Base-by-base conservation (phyloP, 1,140 invertebrate species). In the Diachasma alloeum region DNA sequence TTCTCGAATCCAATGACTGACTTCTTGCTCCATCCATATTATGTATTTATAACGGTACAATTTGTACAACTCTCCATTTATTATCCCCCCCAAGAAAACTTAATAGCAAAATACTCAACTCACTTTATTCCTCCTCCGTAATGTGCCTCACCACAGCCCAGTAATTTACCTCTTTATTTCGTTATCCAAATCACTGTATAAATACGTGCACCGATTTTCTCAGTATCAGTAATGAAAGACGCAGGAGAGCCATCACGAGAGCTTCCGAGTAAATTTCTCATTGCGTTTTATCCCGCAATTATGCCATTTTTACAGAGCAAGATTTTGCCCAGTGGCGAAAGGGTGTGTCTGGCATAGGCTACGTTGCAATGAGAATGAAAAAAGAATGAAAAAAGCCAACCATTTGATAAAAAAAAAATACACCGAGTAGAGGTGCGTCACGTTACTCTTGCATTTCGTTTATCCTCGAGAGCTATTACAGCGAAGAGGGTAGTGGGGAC, bases 21-120 rank as follows among this genome's bases (percentile, higher is more conserved):
- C 48, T 81, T 83, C 78, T 72, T 59, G 66, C 76, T 70, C 75
- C 76, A 76, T 73, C 81, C 79, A 76, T 63, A 69, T 78, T 53
- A 74, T 73, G 78, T 72, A 78, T 79, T 82, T 81, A 76, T 80
- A 78, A 79, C 79, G 76, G 75, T 76, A 77, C 79, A 74, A 79
- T 71, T 70, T 46, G 72, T 76, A 42, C 74, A 76, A 76, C 42
- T 82, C 78, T 67, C 74, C 13, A 59, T 78, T 69, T 74, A 67
- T 79, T 46, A 46, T 26, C 68, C 68, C 31, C 42, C 31, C 48
- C 9, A 53, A 53, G 48, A n/a, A 19, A 17, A 53, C 2, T 17
- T 17, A 53, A 53, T 53, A 53, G 48, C n/a, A 53, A 53, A 53
- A 53, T 53, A 17, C 48, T 53, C 48, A 53, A 19, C 11, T 46